Evolutionary conservation across 2,888 invertebrate genomes (phyloP), one percentile per base, ranked within the genome.

Genomic region (Cephus pulcher): DNA sequence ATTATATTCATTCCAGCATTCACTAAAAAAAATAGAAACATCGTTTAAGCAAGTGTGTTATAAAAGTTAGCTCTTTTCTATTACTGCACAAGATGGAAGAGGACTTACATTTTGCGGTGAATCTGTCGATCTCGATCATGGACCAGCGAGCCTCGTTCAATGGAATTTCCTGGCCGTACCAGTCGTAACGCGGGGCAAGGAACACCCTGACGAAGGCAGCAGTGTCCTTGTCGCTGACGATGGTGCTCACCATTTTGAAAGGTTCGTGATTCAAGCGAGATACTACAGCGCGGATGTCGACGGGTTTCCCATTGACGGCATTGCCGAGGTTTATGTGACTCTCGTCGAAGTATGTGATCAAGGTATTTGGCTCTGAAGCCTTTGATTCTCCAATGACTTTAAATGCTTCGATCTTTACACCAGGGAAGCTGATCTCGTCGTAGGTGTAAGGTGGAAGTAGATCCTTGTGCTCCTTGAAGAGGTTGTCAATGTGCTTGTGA

Each of bases 341-440:
- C 88, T 93, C 93, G 85, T 95, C 95, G 83, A 95, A 95, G 91
- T 93, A 95, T 30, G 95, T 95, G 69, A 93, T 91, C 4, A 95
- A 92, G 80, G 94, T 93, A 84, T 94, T 94, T 33, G 78, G 71
- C 34, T 78, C 71, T 9, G 73, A 34, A 79, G 34, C 68, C 34
- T 75, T 75, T 68, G 77, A 76, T 23, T 73, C 69, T 12, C 75
- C 70, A 23, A 78, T 35, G 82, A 94, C 93, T 23, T 93, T 92
- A 0, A 95, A 92, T 74, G 92, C 93, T 78, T 94, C 93, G 78
- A 95, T 92, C 81, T 93, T 93, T n/a, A 95, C 94, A 70, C 95
- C 95, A 12, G 93, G 93, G 92, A 94, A 95, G 83, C 88, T 89
- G 33, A 95, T 92, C 82, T 95, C 94, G 69, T 93, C 93, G 76